Evolutionary conservation across 2,113 vertebrate genomes (phyloP), one percentile per base, ranked within the genome.

Genomic region (Heterochromis multidens): DNA sequence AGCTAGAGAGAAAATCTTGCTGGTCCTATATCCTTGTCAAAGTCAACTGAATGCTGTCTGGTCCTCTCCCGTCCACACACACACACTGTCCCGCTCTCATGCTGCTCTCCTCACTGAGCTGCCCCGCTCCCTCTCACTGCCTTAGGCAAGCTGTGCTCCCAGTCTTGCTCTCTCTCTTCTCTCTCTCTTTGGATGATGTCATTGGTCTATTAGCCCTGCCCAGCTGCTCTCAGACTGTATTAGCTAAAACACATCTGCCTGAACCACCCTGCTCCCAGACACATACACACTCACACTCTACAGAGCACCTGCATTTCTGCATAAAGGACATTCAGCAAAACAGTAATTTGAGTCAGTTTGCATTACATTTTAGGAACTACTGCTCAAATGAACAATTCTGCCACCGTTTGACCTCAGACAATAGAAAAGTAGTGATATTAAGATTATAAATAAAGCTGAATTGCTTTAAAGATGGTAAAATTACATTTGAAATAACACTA

Each of bases 101-200:
- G 92, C 92, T 65, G 86, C 90, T 91, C 89, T 88, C 61, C 76
- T 87, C 87, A 92, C 92, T 93, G 93, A 93, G 92, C 91, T 84
- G 91, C 80, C 83, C 89, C 79, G 84, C 90, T 87, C 84, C 83
- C 90, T 88, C 82, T 81, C 86, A 76, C 89, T 90, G 90, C 90
- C 87, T 82, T n/a, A 86, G 85, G 94, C 91, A 79, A 77, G 82
- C 89, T 87, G 19, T 40, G 74, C 93, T 93, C 89, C 52, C 86
- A 16, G 80, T 83, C 82, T 80, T 31, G 67, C 83, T 89, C 89
- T 83, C 89, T 81, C 90, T 86, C 63, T 88, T 84, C 88, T 90
- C 91, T 80, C 83, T 84, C 95, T 91, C 87, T 80, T 9, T 43
- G 90, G 85, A 95, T 97, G 97, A 97, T 97, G 97, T 97, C 96